phyloP scores from a whole-genome alignment of 2,888 invertebrate species.

The Ennomos quercinarius region DNA sequence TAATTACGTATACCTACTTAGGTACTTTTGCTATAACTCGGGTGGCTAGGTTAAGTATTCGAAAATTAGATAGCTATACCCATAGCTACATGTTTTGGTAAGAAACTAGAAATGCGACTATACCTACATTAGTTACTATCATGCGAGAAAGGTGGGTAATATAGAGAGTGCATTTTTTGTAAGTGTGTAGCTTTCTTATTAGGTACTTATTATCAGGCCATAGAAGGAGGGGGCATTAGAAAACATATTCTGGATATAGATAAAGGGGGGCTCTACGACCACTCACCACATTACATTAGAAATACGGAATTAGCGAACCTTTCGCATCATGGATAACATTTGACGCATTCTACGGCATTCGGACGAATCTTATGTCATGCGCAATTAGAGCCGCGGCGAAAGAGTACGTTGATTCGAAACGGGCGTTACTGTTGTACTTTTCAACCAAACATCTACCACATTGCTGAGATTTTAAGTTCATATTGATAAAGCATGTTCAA shows the following conservation, averaged over 20 bases:
- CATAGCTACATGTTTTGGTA: not conserved
- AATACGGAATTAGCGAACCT: conserved; percentile 48
- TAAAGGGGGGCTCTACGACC: conserved; percentile 54
- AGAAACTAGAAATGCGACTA: not conserved
- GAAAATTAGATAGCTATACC: not conserved
- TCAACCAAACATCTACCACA: conserved; percentile 36
- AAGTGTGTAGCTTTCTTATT: conserved; percentile 11
- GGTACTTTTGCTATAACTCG: not conserved
- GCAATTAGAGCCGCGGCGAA: conserved; percentile 52
- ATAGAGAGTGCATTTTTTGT: conserved; percentile 13
- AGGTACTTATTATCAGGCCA: conserved; percentile 44
- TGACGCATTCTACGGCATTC: conserved; percentile 67
- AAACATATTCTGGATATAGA: conserved; percentile 34
- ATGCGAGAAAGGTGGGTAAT: conserved; percentile 48
- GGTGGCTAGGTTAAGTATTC: not conserved
- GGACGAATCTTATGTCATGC: conserved; percentile 59
- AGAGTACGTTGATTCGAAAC: conserved; percentile 42
- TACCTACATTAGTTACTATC: conserved; percentile 27
- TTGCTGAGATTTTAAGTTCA: not conserved
- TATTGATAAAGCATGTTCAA: not conserved
- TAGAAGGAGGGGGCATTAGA: conserved; percentile 32
- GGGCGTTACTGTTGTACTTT: conserved; percentile 43
- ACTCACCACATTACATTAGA: conserved; percentile 61
- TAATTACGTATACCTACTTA: not conserved
- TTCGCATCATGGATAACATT: conserved; percentile 58